Conservation (phyloP, 2,888 invertebrate species). For the Tanypteryx hageni region DNA sequence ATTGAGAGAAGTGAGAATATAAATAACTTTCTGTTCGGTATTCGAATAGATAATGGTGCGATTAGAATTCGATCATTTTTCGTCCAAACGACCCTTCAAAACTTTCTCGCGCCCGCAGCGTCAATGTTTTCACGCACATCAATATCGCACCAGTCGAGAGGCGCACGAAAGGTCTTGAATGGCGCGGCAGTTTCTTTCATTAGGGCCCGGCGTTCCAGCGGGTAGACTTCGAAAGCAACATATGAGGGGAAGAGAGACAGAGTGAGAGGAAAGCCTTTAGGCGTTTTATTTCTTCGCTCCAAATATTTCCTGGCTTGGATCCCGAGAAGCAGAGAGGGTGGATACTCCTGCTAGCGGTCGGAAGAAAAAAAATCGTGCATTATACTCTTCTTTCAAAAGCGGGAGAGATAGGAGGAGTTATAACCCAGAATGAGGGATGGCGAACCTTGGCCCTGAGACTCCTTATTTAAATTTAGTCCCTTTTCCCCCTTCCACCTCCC, state of each 20-base stretch:
- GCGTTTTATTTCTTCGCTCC: slow-evolving; percentile 51
- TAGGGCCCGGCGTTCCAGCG: slow-evolving; percentile 11
- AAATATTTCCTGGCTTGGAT: slow-evolving; percentile 57
- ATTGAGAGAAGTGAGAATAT: too few species aligned
- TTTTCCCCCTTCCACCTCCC: not conserved
- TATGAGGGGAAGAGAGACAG: not conserved
- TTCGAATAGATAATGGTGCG: not conserved
- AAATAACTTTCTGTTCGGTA: too few species aligned
- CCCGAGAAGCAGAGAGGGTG: slow-evolving; percentile 35
- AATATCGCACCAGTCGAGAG: not conserved
- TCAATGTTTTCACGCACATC: not conserved
- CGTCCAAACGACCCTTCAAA: not conserved
- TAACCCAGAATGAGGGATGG: slow-evolving; percentile 20
- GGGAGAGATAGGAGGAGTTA: not conserved
- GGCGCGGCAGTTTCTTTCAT: slow-evolving; percentile 50
- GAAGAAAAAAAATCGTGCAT: slow-evolving; percentile 36
- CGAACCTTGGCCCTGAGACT: slow-evolving; percentile 54
- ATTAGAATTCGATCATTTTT: not conserved
- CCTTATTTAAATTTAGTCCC: slow-evolving; percentile 31
- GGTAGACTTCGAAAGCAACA: slow-evolving; percentile 30
- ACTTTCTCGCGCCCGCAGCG: not conserved
- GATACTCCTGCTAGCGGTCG: not conserved
- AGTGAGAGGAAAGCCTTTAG: not conserved
- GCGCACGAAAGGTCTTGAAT: not conserved
- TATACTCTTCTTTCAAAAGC: slow-evolving; percentile 26